Percentiles rank a stretch among this genome's conserved stretches.
Evolutionary conservation across 1,140 invertebrate species (phyloP).

Genomic region (Teleopsis dalmanni): DNA sequence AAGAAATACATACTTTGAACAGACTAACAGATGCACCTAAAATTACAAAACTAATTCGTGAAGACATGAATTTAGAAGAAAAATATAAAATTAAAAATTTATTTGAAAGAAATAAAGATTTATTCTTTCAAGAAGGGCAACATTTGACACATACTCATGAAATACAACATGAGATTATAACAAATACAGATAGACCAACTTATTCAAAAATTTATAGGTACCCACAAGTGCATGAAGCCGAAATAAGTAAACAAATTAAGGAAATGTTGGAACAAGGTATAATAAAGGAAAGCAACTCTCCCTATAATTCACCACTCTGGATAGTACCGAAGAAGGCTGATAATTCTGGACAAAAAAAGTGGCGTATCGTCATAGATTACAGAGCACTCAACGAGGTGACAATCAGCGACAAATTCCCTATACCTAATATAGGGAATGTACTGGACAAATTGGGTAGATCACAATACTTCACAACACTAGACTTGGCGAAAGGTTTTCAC

Average conservation of each 20-base stretch:
- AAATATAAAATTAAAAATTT: neutral
- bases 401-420: slow-evolving; percentile 10
- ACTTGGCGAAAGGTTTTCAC: slow-evolving; percentile 18
- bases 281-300: slow-evolving; percentile 33
- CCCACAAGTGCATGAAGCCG: slow-evolving; percentile 36
- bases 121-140: slow-evolving; percentile 10
- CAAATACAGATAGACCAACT: slow-evolving; percentile 20
- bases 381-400: slow-evolving; percentile 31
- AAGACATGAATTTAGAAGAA: slow-evolving; percentile 7
- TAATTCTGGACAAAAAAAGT: slow-evolving; percentile 27
- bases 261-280: slow-evolving; percentile 42
- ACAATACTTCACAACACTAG: slow-evolving; percentile 13
- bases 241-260: slow-evolving; percentile 22
- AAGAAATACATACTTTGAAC: slow-evolving; percentile 1
- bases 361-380: slow-evolving; percentile 37
- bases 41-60: neutral
- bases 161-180: slow-evolving; percentile 25
- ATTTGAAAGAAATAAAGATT: slow-evolving; percentile 1
- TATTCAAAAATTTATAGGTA: slow-evolving; percentile 31
- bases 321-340: slow-evolving; percentile 20
- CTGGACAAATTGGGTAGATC: slow-evolving; percentile 12
- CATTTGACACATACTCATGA: neutral
- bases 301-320: slow-evolving; percentile 21
- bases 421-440: slow-evolving; percentile 8
- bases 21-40: neutral